Percentiles rank a stretch among this genome's conserved stretches.
These are phyloP conservation scores for Bergia puertoricense DNA, from an alignment of 92 coral and sea anemone genomes.

Conservation along the genomic window DNA sequence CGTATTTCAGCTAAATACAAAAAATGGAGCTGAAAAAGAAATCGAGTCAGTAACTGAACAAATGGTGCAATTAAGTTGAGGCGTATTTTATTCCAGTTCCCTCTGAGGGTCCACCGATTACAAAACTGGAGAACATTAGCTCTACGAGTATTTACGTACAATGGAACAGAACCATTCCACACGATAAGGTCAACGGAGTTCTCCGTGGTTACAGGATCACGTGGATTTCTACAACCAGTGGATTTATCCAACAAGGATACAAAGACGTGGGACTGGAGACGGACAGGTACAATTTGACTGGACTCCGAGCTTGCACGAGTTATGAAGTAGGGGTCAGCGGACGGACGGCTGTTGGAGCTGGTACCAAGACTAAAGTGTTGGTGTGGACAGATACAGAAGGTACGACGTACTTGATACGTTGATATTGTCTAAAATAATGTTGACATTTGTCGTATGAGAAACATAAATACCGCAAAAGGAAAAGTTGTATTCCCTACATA, in stretches of 20 bases:
- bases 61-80: too few species aligned
- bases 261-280: neutral
- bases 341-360: constrained; percentile 13
- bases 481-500: too few species aligned
- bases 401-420: neutral
- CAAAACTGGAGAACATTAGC: neutral
- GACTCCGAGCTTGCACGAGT: constrained; percentile 2
- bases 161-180: constrained; percentile 16
- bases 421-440: neutral
- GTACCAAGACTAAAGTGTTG: neutral
- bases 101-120: constrained; percentile 8
- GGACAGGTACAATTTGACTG: constrained; percentile 4
- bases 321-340: constrained; percentile 13
- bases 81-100: constrained; percentile 15
- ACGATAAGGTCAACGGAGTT: constrained; percentile 22
- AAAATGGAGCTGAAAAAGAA: too few species aligned
- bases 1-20: too few species aligned
- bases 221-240: neutral
- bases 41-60: too few species aligned
- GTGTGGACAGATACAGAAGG: neutral
- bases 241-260: neutral
- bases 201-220: constrained; percentile 4
- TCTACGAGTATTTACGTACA: constrained; percentile 2
- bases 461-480: too few species aligned
- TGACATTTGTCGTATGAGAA: too few species aligned